phyloP scores from a whole-genome alignment of 2,888 invertebrate genomes.

The Eristalis tenax region DNA sequence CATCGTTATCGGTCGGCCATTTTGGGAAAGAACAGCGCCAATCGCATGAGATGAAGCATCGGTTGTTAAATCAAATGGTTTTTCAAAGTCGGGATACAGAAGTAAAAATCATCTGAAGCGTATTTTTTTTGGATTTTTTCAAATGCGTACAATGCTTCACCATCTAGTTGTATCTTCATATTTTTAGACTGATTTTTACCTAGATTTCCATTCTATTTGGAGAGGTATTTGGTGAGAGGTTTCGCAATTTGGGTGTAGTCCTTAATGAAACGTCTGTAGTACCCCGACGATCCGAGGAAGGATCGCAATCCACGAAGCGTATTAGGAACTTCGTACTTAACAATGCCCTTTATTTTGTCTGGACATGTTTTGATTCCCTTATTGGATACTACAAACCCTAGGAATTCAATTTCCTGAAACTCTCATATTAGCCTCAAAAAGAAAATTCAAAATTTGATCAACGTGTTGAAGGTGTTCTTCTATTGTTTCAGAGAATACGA shows the following conservation, averaged over 20 bases:
- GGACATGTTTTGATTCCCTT: neutral
- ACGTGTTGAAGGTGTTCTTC: constrained; percentile 29
- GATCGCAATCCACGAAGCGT: neutral
- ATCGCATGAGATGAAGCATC: too few species aligned
- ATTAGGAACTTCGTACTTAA: neutral
- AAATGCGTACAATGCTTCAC: too few species aligned
- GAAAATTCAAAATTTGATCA: neutral
- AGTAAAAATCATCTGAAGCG: too few species aligned
- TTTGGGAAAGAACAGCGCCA: too few species aligned
- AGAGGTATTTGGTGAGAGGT: neutral
- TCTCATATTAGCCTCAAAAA: neutral
- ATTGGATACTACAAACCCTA: constrained; percentile 5
- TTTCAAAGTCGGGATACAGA: too few species aligned
- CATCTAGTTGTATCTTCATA: neutral
- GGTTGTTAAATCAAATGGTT: too few species aligned
- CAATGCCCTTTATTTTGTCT: neutral
- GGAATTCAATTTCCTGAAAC: constrained; percentile 1
- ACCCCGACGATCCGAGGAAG: too few species aligned
- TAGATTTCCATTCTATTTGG: constrained; percentile 1
- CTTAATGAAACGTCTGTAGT: too few species aligned
- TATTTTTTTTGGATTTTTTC: too few species aligned
- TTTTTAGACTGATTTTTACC: constrained; percentile 44
- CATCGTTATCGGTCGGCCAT: constrained; percentile 38
- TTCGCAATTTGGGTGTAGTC: neutral
- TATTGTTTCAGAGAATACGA: constrained; percentile 6